Base-by-base conservation (phyloP, 2,113 vertebrate genomes). In the Chaetops frenatus region DNA sequence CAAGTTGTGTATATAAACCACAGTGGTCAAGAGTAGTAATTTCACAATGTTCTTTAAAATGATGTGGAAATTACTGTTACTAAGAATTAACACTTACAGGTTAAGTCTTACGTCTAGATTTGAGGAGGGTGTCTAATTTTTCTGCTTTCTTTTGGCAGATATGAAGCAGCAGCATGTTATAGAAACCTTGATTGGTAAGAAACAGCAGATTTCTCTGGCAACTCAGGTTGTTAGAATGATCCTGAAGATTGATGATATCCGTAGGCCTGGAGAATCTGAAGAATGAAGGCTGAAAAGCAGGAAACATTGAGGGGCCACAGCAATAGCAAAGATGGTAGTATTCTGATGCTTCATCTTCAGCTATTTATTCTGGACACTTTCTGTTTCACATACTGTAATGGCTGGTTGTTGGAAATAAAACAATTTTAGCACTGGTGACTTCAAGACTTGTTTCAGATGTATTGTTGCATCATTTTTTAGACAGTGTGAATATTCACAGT, bases 211-310 rank as follows among this genome's bases (percentile, higher is more conserved):
- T 65, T 98, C 98, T 57, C 98, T 99, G 90, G 99, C 99, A 0
- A 99, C 99, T 35, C 99, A 99, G 61, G 99, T 99, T 36, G 99
- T 99, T 74, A 99, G 99, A 97, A 99, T 99, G 99, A 99, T 99
- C 95, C 96, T 99, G 82, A 99, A 99, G 98, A 99, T 99, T 4
- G 99, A 99, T 57, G 99, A 99, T 92, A 99, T 99, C 97, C 98
- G 99, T 89, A 98, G 98, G 95, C 99, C 98, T 3, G 99, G 99
- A 66, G 99, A 99, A 92, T 98, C 97, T 29, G 99, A 99, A 94
- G 99, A 99, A 69, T 99, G 87, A 98, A 81, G 64, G 15, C 2
- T 61, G 25, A 65, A 90, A 70, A 53, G 10, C 16, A 18, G 23
- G 71, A 94, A 90, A 42, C 27, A 13, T 82, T 87, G 74, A 86